These are phyloP conservation scores for Isoperla grammatica DNA, from an alignment of 2,888 invertebrate species.

Conservation along the genomic window DNA sequence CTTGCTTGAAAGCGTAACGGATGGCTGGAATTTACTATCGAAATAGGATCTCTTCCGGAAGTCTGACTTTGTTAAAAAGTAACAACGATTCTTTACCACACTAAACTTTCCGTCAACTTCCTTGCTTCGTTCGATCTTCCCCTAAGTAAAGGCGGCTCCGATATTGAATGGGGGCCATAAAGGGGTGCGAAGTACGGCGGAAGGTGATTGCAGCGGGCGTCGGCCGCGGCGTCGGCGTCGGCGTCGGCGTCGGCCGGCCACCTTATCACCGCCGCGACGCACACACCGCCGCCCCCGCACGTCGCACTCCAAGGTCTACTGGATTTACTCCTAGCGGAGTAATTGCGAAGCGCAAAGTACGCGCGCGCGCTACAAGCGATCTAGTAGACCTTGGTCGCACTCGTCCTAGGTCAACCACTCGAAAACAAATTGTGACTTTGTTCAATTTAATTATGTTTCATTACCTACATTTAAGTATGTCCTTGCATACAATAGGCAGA, in stretches of 20 bases:
- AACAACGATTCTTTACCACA: slow-evolving; percentile 14
- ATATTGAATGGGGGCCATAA: slow-evolving; percentile 16
- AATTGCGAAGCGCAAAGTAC: too few relatives aligned
- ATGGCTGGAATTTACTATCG: slow-evolving; percentile 10
- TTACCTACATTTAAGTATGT: too few relatives aligned
- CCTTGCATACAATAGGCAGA: too few relatives aligned
- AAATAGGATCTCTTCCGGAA: slow-evolving; percentile 3
- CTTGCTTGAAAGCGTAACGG: not conserved
- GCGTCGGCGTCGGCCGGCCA: slow-evolving; percentile 1
- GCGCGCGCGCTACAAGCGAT: too few relatives aligned
- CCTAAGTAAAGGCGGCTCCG: slow-evolving; percentile 14
- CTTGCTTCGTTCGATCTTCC: slow-evolving; percentile 1
- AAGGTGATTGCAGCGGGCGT: slow-evolving; percentile 4
- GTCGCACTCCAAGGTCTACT: too few relatives aligned
- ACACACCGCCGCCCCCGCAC: not conserved
- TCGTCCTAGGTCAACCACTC: too few relatives aligned
- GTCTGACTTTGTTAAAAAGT: slow-evolving; percentile 7
- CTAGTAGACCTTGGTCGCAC: not conserved
- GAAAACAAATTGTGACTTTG: too few relatives aligned
- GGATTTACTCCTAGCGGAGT: too few relatives aligned
- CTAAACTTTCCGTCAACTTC: slow-evolving; percentile 13
- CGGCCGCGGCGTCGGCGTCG: too few relatives aligned
- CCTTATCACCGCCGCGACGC: slow-evolving; percentile 2
- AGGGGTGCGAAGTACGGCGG: not conserved
- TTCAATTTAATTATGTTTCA: too few relatives aligned